Base-by-base conservation (phyloP, 1,140 invertebrate species). In the Trachymyrmex cornetzi region DNA sequence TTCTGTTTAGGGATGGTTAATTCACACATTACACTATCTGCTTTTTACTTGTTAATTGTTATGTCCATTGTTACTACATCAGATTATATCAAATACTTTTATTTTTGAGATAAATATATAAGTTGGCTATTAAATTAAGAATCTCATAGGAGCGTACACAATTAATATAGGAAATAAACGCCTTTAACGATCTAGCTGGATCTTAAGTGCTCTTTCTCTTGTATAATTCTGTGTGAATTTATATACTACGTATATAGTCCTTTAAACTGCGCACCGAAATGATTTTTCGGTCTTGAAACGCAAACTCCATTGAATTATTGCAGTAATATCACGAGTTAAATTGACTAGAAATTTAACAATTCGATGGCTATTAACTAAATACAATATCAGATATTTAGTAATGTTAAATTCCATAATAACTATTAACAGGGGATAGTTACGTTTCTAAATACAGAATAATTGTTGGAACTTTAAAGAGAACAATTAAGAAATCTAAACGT, bases 401-500 rank as follows among this genome's bases (percentile, higher is more conserved):
- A 55, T 1, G 0, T 69, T 67, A 80, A 30, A 66, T 64, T n/a
- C 24, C 16, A 5, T 50, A n/a, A 80, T 38, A 24, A 24, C 2
- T 53, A 34, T 67, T 67, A 34, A 50, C 5, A 53, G 19, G 22
- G 67, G 19, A 30, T 50, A 24, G 6, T 64, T n/a, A 19, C 1
- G 16, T 80, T 80, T 67, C n/a, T 50, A 7, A 34, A 59, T 38
- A 30, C 48, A 11, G 34, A 74, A 59, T 55, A 67, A 80, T 53
- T 7, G 14, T 63, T n/a, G 22, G 3, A 5, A n/a, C 6, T 7
- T 66, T 55, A 59, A 22, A 27, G 67, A 48, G 67, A 48, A 11
- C 9, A 82, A 71, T 82, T 82, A 48, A 74, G 24, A 30, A 82
- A 61, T 34, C 11, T 50, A 30, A 82, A 30, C 55, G 34, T 24